Base-by-base conservation (phyloP, 2,113 vertebrate genomes). In the Synodontis membranacea region DNA sequence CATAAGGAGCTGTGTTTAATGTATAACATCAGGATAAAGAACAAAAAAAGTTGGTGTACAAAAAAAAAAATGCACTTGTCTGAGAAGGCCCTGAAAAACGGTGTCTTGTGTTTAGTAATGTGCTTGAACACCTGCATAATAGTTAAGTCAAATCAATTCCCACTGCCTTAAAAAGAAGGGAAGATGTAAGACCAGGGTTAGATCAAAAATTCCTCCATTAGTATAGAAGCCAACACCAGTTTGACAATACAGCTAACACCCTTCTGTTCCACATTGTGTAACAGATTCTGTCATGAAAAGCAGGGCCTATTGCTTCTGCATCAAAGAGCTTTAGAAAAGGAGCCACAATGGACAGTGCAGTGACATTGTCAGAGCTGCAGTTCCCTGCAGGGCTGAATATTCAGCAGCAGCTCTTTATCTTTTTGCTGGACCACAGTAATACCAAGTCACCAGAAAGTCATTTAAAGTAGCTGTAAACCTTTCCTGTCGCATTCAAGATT, bases 391-490 rank as follows among this genome's bases (percentile, higher is more conserved):
- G 21, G 21, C 19, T 79, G 23, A 31, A 85, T 39, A 48, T 64
- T 37, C 31, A 54, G 54, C 19, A 58, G n/a, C 39, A 60, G 42
- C 21, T 34, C 54, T 78, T 78, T 84, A 72, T 58, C 25, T 34
- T 84, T 75, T 23, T 75, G 83, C 83, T 84, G 17, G 28, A 75
- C 82, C n/a, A 42, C 68, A 58, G 68, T 17, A 28, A 42, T n/a
- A n/a, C 14, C 42, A 58, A 56, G 6, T 37, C 58, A 31, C 82
- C 37, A 70, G 8, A 72, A 84, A 74, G 12, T 31, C 52, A 56
- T n/a, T 70, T 37, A 52, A 70, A 54, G 19, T 23, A 83, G 82
- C 48, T 70, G 46, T 70, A 12, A 78, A 78, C 25, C 39, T 37
- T 58, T 78, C 25, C 34, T 70, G 21, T 42, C 37, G 34, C 9